Conservation (phyloP, 2,113 vertebrate genomes). For the Oostethus manadensis region DNA sequence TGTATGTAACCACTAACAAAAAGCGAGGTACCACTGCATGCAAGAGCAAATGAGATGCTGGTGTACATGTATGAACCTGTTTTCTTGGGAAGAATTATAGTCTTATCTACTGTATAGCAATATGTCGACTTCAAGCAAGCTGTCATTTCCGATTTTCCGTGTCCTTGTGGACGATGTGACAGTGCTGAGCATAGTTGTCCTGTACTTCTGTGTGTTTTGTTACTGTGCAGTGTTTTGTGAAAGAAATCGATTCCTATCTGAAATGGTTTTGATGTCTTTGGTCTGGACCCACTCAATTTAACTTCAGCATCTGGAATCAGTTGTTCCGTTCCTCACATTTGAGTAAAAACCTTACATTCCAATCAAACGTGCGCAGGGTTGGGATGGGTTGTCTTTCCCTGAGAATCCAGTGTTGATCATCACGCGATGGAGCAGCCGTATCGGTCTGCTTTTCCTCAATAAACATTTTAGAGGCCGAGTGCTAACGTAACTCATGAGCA, state of each 20-base stretch:
- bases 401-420: constrained; percentile 24
- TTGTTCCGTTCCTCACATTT: neutral
- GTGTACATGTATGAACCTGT: no score
- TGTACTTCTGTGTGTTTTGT: no score
- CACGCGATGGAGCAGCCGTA: constrained; percentile 32
- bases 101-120: no score
- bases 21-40: no score
- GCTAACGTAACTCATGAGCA: constrained; percentile 32
- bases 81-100: no score
- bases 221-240: no score
- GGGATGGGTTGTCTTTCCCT: constrained; percentile 26
- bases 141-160: no score
- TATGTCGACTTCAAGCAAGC: no score
- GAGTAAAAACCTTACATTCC: constrained; percentile 4
- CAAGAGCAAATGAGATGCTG: no score
- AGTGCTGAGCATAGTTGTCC: no score
- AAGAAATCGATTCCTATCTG: neutral
- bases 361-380: neutral
- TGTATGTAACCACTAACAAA: no score
- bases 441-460: constrained; percentile 35
- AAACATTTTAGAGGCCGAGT: constrained; percentile 23
- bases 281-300: neutral
- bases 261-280: neutral
- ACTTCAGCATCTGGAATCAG: constrained; percentile 6
- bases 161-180: no score